Evolutionary conservation across 2,113 vertebrate species (phyloP).

Genomic region (Tragelaphus imberbis): DNA sequence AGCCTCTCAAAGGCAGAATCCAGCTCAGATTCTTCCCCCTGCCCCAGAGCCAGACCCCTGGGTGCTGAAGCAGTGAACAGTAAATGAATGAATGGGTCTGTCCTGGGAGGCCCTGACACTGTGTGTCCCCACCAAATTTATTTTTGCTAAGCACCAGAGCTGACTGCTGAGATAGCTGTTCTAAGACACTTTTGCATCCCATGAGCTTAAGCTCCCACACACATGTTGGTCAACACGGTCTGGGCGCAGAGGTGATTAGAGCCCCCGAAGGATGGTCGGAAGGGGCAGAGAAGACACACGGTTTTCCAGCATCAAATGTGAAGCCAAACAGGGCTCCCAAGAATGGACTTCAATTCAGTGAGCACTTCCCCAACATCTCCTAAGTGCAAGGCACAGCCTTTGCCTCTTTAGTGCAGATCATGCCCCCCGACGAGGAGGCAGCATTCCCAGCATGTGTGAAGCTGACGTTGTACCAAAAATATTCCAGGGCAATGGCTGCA

Average conservation of each 20-base stretch:
- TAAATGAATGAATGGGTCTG: no score
- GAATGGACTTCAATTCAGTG: not conserved
- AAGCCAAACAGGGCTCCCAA: not conserved
- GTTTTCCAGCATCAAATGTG: not conserved
- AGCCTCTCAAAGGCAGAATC: not conserved
- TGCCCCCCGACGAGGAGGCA: accelerated
- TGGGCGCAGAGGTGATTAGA: not conserved
- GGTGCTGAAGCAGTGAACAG: not conserved
- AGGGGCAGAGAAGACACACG: not conserved
- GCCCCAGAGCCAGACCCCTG: not conserved
- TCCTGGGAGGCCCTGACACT: not conserved
- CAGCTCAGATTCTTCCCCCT: not conserved
- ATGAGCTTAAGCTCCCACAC: not conserved
- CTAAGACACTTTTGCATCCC: not conserved
- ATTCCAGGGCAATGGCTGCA: not conserved
- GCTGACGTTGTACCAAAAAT: accelerated
- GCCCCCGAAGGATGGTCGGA: not conserved
- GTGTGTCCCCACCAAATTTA: not conserved
- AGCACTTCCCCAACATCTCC: not conserved
- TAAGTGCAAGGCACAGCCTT: not conserved
- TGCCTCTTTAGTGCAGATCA: not conserved
- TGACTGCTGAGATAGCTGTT: not conserved
- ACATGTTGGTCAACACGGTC: not conserved
- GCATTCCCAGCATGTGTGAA: not conserved
- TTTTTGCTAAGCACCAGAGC: not conserved